These are phyloP conservation scores for Fopius arisanus DNA, from an alignment of 1,140 invertebrate genomes.

Conservation along the genomic window DNA sequence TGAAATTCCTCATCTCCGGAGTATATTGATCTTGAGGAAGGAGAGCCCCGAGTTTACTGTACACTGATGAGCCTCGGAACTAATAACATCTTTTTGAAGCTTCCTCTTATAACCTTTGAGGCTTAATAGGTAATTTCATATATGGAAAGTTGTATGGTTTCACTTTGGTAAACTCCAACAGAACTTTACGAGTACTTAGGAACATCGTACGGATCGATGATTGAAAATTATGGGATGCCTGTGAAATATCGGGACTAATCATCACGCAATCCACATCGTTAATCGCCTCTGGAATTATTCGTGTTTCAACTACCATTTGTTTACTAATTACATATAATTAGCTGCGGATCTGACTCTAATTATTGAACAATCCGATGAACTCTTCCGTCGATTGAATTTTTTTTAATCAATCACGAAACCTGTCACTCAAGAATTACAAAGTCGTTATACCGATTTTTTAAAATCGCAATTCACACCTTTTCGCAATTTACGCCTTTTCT, in stretches of 20 bases:
- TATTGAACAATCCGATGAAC: too few species aligned
- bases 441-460: too few species aligned
- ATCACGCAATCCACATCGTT: too few species aligned
- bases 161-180: not conserved
- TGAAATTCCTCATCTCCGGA: not conserved
- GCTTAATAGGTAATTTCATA: conserved; percentile 13
- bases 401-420: too few species aligned
- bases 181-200: not conserved
- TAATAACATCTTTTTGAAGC: conserved; percentile 10
- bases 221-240: not conserved
- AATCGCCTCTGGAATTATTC: too few species aligned
- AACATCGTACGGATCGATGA: not conserved
- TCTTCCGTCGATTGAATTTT: too few species aligned
- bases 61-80: not conserved
- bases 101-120: not conserved
- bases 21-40: not conserved
- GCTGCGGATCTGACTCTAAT: too few species aligned
- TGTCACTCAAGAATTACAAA: too few species aligned
- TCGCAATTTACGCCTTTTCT: too few species aligned
- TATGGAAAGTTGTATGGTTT: conserved; percentile 7
- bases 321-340: too few species aligned
- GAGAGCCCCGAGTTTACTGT: not conserved
- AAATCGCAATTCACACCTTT: too few species aligned
- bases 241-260: not conserved
- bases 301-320: too few species aligned